Conservation (phyloP, 2,888 invertebrate species). For the Tenthredo notha region DNA sequence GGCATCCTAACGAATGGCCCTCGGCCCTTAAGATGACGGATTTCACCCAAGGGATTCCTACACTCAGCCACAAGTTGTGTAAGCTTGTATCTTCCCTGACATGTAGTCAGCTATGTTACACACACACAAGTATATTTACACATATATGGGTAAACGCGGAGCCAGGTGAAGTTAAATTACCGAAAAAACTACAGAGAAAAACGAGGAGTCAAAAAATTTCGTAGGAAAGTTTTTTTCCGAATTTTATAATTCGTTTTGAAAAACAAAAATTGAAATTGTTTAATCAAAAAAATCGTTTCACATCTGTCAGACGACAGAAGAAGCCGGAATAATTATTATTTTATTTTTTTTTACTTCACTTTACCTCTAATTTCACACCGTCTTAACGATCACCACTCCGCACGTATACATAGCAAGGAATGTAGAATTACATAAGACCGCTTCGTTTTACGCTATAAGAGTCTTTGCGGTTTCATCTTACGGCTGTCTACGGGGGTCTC, state of each 20-base stretch:
- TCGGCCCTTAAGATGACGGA: constrained; percentile 46
- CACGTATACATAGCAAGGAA: not conserved
- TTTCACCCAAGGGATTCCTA: constrained; percentile 32
- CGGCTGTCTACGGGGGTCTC: constrained; percentile 13
- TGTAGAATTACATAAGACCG: not conserved
- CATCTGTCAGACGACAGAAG: not conserved
- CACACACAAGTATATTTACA: not conserved
- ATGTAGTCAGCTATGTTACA: not conserved
- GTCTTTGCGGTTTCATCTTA: not conserved
- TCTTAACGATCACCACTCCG: not conserved
- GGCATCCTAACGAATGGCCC: constrained; percentile 40
- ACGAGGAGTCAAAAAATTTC: not conserved
- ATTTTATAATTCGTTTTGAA: not conserved
- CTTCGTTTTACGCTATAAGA: not conserved
- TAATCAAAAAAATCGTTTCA: not conserved
- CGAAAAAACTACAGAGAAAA: not conserved
- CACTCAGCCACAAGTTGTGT: constrained; percentile 35
- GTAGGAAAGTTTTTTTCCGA: not conserved
- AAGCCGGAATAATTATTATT: too few species aligned
- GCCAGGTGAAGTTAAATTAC: not conserved
- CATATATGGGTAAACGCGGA: not conserved
- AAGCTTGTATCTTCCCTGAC: not conserved
- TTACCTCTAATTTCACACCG: not conserved
- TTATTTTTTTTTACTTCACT: not conserved
- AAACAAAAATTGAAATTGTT: not conserved